phyloP scores from a whole-genome alignment of 2,888 invertebrate genomes.

The Hofmannophila pseudospretella region DNA sequence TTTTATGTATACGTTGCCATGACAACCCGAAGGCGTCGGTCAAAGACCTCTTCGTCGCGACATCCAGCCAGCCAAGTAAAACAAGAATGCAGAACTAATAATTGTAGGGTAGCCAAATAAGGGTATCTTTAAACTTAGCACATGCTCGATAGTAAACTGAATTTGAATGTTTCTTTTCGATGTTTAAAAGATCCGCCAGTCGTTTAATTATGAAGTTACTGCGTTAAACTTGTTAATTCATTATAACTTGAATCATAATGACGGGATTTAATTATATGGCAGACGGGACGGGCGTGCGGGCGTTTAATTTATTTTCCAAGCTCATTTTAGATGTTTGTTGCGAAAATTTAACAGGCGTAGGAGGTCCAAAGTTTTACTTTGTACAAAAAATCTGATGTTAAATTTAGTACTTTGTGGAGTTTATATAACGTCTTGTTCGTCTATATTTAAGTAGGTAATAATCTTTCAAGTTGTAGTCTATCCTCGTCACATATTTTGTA shows the following conservation, averaged over 20 bases:
- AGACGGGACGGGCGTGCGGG: constrained; percentile 28
- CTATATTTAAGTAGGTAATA: too few relatives aligned
- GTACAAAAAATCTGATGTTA: too few relatives aligned
- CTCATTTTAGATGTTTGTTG: not conserved
- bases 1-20: constrained; percentile 57
- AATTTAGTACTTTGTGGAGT: too few relatives aligned
- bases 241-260: constrained; percentile 44
- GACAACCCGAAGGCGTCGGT: constrained; percentile 61
- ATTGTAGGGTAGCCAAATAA: constrained; percentile 48
- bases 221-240: constrained; percentile 38
- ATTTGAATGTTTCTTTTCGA: too few relatives aligned
- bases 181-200: constrained; percentile 18
- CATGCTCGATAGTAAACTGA: constrained; percentile 22
- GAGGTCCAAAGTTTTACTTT: too few relatives aligned
- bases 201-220: constrained; percentile 29
- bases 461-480: too few relatives aligned
- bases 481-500: too few relatives aligned
- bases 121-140: constrained; percentile 33
- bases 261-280: constrained; percentile 31
- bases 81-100: constrained; percentile 58
- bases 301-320: constrained; percentile 30
- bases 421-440: too few relatives aligned
- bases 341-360: not conserved
- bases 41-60: constrained; percentile 66
- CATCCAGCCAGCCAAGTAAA: constrained; percentile 46